A percentile compares a stretch with the other conserved stretches of the same genome.
phyloP scores from a whole-genome alignment of 1,140 invertebrate species.

The Hyposmocoma kahamanoa region DNA sequence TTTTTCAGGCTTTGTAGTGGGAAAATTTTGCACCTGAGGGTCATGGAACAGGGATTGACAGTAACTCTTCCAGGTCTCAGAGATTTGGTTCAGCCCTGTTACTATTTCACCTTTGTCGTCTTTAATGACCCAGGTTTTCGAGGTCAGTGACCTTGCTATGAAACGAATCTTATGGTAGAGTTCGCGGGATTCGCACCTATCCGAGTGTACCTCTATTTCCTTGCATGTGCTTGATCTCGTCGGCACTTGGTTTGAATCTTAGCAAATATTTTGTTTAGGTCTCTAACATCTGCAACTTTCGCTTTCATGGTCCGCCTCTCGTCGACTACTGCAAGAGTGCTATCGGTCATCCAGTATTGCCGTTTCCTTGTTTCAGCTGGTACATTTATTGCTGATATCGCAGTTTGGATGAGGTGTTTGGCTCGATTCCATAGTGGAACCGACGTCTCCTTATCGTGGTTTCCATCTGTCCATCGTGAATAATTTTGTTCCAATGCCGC shows the following conservation, averaged over 20 bases:
- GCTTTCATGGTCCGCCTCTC: constrained; percentile 10
- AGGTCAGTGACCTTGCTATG: neutral
- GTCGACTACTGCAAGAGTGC: constrained; percentile 8
- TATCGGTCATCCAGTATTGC: constrained; percentile 10
- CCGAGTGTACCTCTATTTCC: neutral
- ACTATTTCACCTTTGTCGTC: neutral
- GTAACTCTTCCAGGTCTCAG: neutral
- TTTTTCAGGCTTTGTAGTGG: neutral
- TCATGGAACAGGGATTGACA: neutral
- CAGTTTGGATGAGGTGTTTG: neutral
- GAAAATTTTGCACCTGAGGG: neutral
- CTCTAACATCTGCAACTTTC: neutral
- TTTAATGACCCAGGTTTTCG: neutral
- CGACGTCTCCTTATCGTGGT: neutral
- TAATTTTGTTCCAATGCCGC: neutral
- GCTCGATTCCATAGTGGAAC: neutral
- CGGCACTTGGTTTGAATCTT: constrained; percentile 3
- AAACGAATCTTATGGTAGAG: neutral
- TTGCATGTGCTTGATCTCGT: constrained; percentile 7
- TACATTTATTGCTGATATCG: neutral
- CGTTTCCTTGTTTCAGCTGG: neutral
- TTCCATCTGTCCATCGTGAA: neutral
- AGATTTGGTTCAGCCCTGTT: neutral
- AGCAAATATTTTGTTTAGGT: neutral
- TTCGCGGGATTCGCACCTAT: neutral